phyloP scores from a whole-genome alignment of 2,797 vertebrate species.

The Hydrolagus colliei region DNA sequence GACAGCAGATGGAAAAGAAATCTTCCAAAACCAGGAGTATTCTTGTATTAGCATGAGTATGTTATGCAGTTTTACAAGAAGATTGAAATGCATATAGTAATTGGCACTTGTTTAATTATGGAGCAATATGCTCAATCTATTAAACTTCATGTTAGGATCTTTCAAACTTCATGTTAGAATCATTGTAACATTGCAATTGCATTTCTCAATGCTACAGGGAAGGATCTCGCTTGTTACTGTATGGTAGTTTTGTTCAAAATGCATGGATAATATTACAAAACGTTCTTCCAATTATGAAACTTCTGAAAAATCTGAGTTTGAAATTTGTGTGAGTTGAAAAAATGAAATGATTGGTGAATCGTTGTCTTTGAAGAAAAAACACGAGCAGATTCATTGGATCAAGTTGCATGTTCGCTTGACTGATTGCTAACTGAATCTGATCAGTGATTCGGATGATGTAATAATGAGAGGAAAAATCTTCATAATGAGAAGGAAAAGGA shows the following conservation, averaged over 20 bases:
- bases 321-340: neutral
- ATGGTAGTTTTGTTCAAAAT: neutral
- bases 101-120: neutral
- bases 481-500: no score
- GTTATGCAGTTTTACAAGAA: neutral
- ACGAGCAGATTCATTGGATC: no score
- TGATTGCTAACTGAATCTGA: no score
- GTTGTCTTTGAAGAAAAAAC: no score
- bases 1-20: neutral
- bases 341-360: no score
- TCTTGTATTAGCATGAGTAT: neutral
- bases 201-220: neutral
- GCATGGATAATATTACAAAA: neutral
- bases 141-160: neutral
- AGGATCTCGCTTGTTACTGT: neutral
- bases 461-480: no score
- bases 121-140: neutral
- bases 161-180: neutral
- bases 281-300: neutral
- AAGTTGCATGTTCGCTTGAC: no score
- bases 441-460: no score
- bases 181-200: neutral
- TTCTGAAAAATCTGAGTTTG: neutral
- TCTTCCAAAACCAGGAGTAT: neutral
- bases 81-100: neutral